Base-by-base conservation (phyloP, 2,888 invertebrate species). In the Scaptomyza reducta region DNA sequence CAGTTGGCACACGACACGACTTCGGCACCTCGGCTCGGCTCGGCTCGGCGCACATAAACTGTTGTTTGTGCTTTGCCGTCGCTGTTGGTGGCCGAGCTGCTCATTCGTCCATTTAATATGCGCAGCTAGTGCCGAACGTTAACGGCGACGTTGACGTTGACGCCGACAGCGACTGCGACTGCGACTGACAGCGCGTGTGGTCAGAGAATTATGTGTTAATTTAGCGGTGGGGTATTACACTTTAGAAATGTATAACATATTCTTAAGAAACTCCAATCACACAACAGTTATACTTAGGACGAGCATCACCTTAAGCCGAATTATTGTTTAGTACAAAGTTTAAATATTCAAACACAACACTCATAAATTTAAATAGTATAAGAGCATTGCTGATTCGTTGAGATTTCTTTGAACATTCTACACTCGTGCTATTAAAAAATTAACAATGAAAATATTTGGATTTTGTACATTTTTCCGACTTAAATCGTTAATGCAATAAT, bases 1-100 rank as follows among this genome's bases (percentile, higher is more conserved):
- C 76, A 74, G 73, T 71, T 71, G 76, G 66, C 76, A 58, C 60
- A 76, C 72, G 55, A 60, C 59, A 53, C 59, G 40, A 25, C 46
- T 56, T 63, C 59, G 54, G 40, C 33, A 38, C 3, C 4, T 18
- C 47, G 16, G 65, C 27, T 57, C 70, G 56, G 70, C n/a, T n/a
- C n/a, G n/a, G n/a, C n/a, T n/a, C n/a, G n/a, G n/a, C n/a, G n/a
- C 55, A n/a, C 51, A 13, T 27, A 25, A n/a, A n/a, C 7, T 38
- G 49, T 22, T 54, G 58, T 53, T 18, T 14, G 54, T 18, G 4
- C 33, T 22, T 25, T 35, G 58, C 25, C 33, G 44, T 13, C 35
- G 46, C 25, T 31, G 55, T 40, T 61, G 60, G 59, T 54, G 45
- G 42, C 18, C 42, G 27, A 38, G 16, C 73, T 50, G 10, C 2